Conservation (phyloP, 1,140 invertebrate genomes). For the Halictus rubicundus region DNA sequence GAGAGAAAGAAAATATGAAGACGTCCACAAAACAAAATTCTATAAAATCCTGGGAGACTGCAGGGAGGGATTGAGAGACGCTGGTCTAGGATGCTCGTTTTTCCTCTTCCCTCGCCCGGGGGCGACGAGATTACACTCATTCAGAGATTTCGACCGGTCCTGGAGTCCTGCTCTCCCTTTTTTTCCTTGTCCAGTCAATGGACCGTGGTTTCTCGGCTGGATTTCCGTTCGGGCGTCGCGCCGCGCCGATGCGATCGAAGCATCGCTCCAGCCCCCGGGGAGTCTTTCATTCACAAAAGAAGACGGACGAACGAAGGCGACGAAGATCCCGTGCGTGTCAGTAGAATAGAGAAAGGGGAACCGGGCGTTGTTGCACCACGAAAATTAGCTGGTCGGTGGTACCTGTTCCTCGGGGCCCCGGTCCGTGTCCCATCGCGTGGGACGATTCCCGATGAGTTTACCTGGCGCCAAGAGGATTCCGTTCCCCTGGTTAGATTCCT, state of each 20-base stretch:
- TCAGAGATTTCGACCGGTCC: slow-evolving; percentile 66
- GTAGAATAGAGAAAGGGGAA: slow-evolving; percentile 5
- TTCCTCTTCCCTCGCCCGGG: slow-evolving; percentile 36
- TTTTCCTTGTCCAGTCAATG: slow-evolving; percentile 52
- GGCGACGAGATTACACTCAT: slow-evolving; percentile 71
- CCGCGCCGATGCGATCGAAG: slow-evolving; percentile 26
- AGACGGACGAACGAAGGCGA: not conserved
- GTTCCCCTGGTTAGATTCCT: not conserved
- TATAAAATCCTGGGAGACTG: too few species aligned
- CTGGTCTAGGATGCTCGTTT: slow-evolving; percentile 24
- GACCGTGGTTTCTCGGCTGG: slow-evolving; percentile 33
- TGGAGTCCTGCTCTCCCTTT: slow-evolving; percentile 22
- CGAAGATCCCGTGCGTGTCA: slow-evolving; percentile 4
- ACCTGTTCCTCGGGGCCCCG: slow-evolving; percentile 42
- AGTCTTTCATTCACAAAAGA: slow-evolving; percentile 58
- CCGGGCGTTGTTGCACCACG: slow-evolving; percentile 47
- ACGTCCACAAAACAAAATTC: too few species aligned
- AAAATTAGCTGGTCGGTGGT: slow-evolving; percentile 51
- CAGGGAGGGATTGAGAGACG: slow-evolving; percentile 8
- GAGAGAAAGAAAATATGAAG: too few species aligned
- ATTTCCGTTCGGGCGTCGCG: slow-evolving; percentile 22
- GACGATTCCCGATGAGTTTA: slow-evolving; percentile 39
- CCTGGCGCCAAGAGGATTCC: slow-evolving; percentile 58
- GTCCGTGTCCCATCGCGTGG: slow-evolving; percentile 51
- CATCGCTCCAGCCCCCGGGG: slow-evolving; percentile 45